A percentile compares a stretch with the other conserved stretches of the same genome.
Conservation (phyloP, 1,140 invertebrate genomes). For the Aporrectodea caliginosa region DNA sequence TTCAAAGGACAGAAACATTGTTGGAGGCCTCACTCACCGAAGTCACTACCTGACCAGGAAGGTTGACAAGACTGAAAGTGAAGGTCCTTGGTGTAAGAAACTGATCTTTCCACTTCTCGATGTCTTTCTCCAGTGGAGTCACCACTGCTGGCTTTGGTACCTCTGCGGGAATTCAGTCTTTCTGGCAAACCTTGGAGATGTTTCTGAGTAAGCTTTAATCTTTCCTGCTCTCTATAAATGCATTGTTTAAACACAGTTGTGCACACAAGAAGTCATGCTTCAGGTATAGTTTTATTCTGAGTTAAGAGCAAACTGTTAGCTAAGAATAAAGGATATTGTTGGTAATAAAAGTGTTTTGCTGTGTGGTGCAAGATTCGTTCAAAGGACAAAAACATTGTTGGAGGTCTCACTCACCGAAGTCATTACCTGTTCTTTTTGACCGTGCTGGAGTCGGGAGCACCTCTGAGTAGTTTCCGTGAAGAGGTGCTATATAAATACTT, state of each 20-base stretch:
- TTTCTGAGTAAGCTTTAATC: conserved; percentile 3
- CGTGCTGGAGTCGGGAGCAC: too few species aligned
- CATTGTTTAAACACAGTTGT: too few species aligned
- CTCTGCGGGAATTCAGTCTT: conserved; percentile 17
- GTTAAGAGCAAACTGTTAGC: too few species aligned
- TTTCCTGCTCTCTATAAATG: too few species aligned
- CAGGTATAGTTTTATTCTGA: too few species aligned
- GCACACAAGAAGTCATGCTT: too few species aligned
- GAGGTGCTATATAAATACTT: too few species aligned
- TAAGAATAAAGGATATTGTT: too few species aligned
- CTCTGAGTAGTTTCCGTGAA: too few species aligned
- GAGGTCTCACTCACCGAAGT: conserved; percentile 13
- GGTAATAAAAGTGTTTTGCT: conserved; percentile 7
- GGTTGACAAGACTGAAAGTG: conserved; percentile 16
- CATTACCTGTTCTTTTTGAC: too few species aligned
- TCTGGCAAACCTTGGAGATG: conserved; percentile 6
- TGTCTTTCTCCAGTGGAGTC: conserved; percentile 20
- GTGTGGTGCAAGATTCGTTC: neutral
- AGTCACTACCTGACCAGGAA: conserved; percentile 3
- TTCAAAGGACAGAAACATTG: conserved; percentile 12
- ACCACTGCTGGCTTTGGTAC: conserved; percentile 22
- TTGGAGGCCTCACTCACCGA: conserved; percentile 19
- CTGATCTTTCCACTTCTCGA: conserved; percentile 17
- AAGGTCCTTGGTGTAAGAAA: neutral
- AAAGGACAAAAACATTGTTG: conserved; percentile 16